Evolutionary conservation across 2,888 invertebrate genomes (phyloP).

Genomic region (Synanthedon tipuliformis): DNA sequence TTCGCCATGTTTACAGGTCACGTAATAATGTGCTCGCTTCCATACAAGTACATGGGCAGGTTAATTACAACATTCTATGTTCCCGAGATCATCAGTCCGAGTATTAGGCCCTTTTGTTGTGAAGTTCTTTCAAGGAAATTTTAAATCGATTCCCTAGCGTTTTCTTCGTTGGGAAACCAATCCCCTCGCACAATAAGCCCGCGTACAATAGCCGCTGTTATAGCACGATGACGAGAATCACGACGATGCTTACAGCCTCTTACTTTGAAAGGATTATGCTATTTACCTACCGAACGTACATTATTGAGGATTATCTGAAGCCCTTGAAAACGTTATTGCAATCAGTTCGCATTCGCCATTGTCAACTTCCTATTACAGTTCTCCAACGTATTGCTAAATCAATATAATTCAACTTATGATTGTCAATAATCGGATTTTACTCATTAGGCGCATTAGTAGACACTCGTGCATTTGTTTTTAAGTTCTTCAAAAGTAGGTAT

Average conservation of each 20-base stretch:
- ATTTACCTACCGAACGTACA: slow-evolving; percentile 30
- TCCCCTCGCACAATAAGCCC: slow-evolving; percentile 56
- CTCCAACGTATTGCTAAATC: no score
- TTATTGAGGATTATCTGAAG: not conserved
- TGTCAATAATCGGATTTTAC: no score
- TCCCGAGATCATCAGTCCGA: slow-evolving; percentile 35
- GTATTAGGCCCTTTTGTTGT: slow-evolving; percentile 56
- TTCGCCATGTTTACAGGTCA: not conserved
- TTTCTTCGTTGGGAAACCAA: slow-evolving; percentile 57
- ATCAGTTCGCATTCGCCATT: not conserved
- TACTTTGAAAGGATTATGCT: slow-evolving; percentile 45
- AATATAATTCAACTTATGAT: no score
- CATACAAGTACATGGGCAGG: slow-evolving; percentile 2
- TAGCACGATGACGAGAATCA: slow-evolving; percentile 46
- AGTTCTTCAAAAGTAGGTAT: no score
- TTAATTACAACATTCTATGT: slow-evolving; percentile 34
- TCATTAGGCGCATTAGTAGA: no score
- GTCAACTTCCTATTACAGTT: no score
- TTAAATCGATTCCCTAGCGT: slow-evolving; percentile 62
- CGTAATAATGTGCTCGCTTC: slow-evolving; percentile 1
- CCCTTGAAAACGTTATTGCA: not conserved
- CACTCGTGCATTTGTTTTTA: no score
- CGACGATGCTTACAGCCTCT: slow-evolving; percentile 39
- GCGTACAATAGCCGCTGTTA: slow-evolving; percentile 52
- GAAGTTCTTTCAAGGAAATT: slow-evolving; percentile 52